Evolutionary conservation across 2,888 invertebrate genomes (phyloP).

Genomic region (Lochmaea crataegi): DNA sequence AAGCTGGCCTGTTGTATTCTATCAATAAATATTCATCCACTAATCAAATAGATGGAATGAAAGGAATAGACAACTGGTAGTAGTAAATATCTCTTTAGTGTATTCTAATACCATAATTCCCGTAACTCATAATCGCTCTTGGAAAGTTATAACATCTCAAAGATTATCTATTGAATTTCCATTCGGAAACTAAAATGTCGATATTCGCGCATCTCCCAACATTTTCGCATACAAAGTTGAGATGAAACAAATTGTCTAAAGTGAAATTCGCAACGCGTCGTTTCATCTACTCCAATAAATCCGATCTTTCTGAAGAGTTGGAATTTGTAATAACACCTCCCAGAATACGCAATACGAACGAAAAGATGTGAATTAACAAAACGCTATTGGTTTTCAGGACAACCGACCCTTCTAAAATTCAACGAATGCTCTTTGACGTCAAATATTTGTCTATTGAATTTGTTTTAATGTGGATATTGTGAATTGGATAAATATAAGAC

Average conservation of each 20-base stretch:
- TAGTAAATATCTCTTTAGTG: too few species aligned
- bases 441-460: background rate
- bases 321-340: slow-evolving; percentile 17
- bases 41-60: too few species aligned
- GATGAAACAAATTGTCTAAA: slow-evolving; percentile 17
- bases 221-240: slow-evolving; percentile 6
- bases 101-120: too few species aligned
- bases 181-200: background rate
- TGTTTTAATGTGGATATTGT: background rate
- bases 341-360: slow-evolving; percentile 12
- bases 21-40: too few species aligned
- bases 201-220: background rate
- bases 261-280: slow-evolving; percentile 3
- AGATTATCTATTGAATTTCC: background rate
- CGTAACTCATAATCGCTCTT: too few species aligned
- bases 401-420: background rate
- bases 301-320: slow-evolving; percentile 12
- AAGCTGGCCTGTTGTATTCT: too few species aligned
- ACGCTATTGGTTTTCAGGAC: slow-evolving; percentile 8
- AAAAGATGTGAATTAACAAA: slow-evolving; percentile 7
- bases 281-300: slow-evolving; percentile 13
- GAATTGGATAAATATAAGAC: background rate
- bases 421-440: background rate
- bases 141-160: too few species aligned
- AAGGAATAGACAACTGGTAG: too few species aligned